These are phyloP conservation scores for Harpalus rubripes DNA, from an alignment of 2,888 invertebrate species.

Conservation along the genomic window DNA sequence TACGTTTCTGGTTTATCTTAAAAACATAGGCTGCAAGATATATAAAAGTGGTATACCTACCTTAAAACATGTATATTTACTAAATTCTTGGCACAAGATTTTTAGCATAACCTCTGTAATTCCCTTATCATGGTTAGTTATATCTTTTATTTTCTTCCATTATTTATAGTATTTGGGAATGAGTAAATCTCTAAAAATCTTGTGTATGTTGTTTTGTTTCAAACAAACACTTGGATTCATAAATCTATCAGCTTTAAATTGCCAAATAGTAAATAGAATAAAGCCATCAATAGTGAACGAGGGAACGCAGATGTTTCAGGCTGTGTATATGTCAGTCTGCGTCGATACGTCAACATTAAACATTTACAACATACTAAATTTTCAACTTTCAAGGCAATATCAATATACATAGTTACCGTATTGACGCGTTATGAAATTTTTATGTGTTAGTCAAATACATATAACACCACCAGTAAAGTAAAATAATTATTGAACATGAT, in stretches of 20 bases:
- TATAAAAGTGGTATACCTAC: too few species aligned
- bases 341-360: background rate
- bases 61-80: too few species aligned
- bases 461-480: background rate
- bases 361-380: background rate
- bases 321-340: background rate
- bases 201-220: too few species aligned
- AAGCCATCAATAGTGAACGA: slow-evolving; percentile 32
- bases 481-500: background rate
- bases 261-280: slow-evolving; percentile 35
- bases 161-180: too few species aligned
- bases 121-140: too few species aligned
- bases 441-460: too few species aligned
- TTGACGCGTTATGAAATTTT: background rate
- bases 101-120: too few species aligned
- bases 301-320: slow-evolving; percentile 11
- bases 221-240: background rate
- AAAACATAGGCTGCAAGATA: too few species aligned
- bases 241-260: slow-evolving; percentile 28
- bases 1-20: too few species aligned
- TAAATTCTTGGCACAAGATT: too few species aligned
- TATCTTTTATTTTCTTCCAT: too few species aligned
- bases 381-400: background rate
- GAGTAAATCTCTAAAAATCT: too few species aligned
- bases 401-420: background rate